These are phyloP conservation scores for Rhizomys pruinosus DNA, from an alignment of 2,113 vertebrate genomes.

Conservation along the genomic window DNA sequence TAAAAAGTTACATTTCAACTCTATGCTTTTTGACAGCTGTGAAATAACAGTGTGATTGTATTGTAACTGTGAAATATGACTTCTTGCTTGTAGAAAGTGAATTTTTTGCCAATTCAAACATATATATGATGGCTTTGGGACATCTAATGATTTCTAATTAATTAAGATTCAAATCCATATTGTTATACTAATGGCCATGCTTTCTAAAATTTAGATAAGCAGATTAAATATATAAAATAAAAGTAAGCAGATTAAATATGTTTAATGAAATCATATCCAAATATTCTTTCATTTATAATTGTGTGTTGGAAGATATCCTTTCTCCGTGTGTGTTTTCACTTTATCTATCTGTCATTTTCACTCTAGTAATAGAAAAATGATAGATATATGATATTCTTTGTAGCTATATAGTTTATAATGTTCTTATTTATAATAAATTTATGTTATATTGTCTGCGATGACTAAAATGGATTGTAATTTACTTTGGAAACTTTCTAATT, in stretches of 20 bases:
- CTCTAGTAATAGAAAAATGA: neutral
- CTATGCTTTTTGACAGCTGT: slow-evolving; percentile 77
- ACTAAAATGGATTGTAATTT: too few relatives aligned
- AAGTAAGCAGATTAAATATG: neutral
- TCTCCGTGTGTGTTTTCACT: too few relatives aligned
- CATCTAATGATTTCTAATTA: slow-evolving; percentile 59
- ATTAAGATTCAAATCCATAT: slow-evolving; percentile 7
- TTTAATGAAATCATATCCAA: neutral
- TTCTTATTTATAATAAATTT: neutral
- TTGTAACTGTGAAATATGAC: slow-evolving; percentile 77
- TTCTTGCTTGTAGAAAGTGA: slow-evolving; percentile 51
- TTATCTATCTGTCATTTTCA: too few relatives aligned
- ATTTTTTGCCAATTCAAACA: slow-evolving; percentile 52
- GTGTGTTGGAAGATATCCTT: neutral
- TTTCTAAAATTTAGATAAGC: neutral
- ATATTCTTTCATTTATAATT: neutral
- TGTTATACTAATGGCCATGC: slow-evolving; percentile 8
- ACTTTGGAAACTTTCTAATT: too few relatives aligned
- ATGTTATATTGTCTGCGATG: too few relatives aligned
- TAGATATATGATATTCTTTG: neutral
- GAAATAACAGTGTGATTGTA: slow-evolving; percentile 78
- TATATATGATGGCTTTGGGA: slow-evolving; percentile 31
- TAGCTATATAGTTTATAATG: neutral
- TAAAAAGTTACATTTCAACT: slow-evolving; percentile 75
- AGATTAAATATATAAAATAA: neutral